These are phyloP conservation scores for Trachops cirrhosus DNA, from an alignment of 2,797 vertebrate genomes.

Conservation along the genomic window DNA sequence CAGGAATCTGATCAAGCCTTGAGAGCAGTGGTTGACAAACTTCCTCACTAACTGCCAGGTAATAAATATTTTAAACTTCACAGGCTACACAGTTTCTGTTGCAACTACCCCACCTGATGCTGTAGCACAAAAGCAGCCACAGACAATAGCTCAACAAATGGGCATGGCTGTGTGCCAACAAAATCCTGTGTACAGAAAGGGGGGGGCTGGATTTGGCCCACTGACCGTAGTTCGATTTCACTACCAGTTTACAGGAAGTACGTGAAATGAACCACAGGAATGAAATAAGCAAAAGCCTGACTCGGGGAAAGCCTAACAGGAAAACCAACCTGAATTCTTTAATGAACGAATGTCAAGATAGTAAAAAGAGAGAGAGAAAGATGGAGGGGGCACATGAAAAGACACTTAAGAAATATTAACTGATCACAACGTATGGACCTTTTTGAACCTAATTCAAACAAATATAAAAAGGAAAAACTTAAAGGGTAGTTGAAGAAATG, in stretches of 20 bases:
- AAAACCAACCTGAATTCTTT: slow-evolving; percentile 12
- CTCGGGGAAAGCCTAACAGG: background rate
- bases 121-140: background rate
- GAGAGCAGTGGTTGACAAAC: background rate
- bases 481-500: background rate
- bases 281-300: background rate
- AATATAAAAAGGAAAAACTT: background rate
- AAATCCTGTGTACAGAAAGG: background rate
- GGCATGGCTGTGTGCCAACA: background rate
- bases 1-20: background rate
- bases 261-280: background rate
- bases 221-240: background rate
- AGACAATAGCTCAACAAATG: background rate
- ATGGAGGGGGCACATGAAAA: background rate
- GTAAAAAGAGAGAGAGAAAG: background rate
- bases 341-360: background rate
- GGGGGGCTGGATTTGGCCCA: background rate
- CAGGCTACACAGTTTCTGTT: background rate
- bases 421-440: background rate
- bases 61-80: background rate
- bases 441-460: background rate
- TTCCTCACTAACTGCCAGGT: background rate
- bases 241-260: background rate
- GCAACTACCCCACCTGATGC: background rate
- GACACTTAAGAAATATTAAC: background rate